Percentiles rank a stretch among this genome's conserved stretches.
Conservation (phyloP, 1,140 invertebrate species). For the Acyrthosiphon pisum region DNA sequence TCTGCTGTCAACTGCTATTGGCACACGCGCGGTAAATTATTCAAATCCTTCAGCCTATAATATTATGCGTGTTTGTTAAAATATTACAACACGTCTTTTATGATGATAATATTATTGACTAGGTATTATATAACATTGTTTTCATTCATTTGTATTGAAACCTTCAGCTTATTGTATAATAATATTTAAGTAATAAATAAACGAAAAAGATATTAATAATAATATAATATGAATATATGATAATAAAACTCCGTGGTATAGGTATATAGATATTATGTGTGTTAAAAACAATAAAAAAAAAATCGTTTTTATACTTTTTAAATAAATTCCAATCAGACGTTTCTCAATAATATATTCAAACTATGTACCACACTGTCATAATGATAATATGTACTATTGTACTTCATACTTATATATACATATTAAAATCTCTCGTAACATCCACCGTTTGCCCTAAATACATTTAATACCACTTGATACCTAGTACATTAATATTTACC, state of each 20-base stretch:
- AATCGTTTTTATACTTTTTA: neutral
- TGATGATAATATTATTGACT: too few relatives aligned
- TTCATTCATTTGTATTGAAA: neutral
- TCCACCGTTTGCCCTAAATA: neutral
- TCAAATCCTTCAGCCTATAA: too few relatives aligned
- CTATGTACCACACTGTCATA: neutral
- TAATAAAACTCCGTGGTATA: neutral
- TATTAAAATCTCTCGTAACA: neutral
- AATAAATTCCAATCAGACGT: slow-evolving; percentile 5
- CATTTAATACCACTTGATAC: neutral
- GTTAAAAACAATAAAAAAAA: neutral
- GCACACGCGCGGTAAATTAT: too few relatives aligned
- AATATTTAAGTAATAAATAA: neutral
- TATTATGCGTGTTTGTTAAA: too few relatives aligned
- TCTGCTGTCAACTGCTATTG: too few relatives aligned
- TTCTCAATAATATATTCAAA: neutral
- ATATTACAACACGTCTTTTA: too few relatives aligned
- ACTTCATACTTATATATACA: neutral
- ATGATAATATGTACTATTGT: neutral
- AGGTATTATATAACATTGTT: neutral
- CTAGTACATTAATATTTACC: neutral
- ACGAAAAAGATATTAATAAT: neutral
- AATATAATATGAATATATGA: neutral
- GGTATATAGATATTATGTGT: neutral
- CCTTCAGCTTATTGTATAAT: neutral